Conservation (phyloP, 2,113 vertebrate species). For the Pangasianodon hypophthalmus region DNA sequence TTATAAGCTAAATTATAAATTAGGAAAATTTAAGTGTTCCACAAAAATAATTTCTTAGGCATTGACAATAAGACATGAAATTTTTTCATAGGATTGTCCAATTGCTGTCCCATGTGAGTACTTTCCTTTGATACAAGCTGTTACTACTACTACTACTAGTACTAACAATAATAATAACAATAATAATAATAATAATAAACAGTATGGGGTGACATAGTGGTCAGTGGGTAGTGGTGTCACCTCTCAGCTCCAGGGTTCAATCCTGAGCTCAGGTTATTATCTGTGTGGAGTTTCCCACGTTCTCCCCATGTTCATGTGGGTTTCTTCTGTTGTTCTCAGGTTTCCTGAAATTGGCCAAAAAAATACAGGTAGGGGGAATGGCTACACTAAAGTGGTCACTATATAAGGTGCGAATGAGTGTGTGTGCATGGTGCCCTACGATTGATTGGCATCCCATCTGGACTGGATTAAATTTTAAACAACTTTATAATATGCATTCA, state of each 20-base stretch:
- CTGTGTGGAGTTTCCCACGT: background rate
- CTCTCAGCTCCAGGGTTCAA: background rate
- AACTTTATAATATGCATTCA: too few species aligned
- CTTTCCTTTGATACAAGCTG: background rate
- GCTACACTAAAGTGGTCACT: background rate
- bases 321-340: background rate
- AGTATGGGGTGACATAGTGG: background rate
- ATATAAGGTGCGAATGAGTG: background rate
- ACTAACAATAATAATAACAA: background rate
- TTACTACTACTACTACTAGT: background rate
- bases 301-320: background rate
- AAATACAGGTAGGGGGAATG: background rate
- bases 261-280: background rate
- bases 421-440: background rate
- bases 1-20: background rate
- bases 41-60: background rate
- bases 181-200: background rate
- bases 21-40: background rate
- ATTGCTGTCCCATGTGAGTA: background rate
- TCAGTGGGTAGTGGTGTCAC: background rate
- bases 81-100: background rate
- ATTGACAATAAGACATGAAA: background rate
- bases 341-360: background rate
- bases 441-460: background rate
- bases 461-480: background rate